A percentile compares a stretch with the other conserved stretches of the same genome.
Conservation (phyloP, 2,113 vertebrate genomes). For the Tor tambroides region DNA sequence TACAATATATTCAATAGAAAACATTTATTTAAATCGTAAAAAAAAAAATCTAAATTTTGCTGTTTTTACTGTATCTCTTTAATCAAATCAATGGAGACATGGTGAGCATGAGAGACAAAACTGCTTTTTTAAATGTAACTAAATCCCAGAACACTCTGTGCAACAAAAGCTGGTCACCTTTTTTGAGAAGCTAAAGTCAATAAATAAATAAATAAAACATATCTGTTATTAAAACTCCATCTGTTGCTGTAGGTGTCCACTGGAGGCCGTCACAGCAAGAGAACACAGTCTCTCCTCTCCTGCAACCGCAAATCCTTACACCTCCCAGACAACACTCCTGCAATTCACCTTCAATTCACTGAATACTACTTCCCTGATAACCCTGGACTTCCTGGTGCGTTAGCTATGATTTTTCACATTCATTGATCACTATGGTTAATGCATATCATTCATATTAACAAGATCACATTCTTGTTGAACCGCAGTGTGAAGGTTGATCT, state of each 20-base stretch:
- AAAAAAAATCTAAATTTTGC: neutral
- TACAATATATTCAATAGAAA: neutral
- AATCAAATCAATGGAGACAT: neutral
- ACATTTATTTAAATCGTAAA: neutral
- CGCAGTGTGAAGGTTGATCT: neutral
- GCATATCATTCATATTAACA: neutral
- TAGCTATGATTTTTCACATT: neutral
- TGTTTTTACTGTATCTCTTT: neutral
- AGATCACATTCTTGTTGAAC: neutral
- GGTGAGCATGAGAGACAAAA: neutral
- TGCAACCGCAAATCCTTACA: conserved; percentile 85
- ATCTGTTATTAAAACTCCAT: conserved; percentile 7
- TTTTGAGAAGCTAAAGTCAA: neutral
- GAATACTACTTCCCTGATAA: conserved; percentile 96
- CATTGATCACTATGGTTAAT: neutral
- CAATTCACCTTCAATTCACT: conserved; percentile 93
- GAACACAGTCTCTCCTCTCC: conserved; percentile 88
- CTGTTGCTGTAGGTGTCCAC: conserved; percentile 85
- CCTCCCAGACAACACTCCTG: conserved; percentile 83
- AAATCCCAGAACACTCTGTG: neutral
- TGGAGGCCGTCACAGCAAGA: conserved; percentile 88
- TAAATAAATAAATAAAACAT: neutral
- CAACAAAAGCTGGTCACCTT: neutral
- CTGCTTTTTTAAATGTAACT: neutral
- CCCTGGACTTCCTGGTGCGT: conserved; percentile 82